A percentile compares a stretch with the other conserved stretches of the same genome.
Evolutionary conservation across 2,797 vertebrate genomes (phyloP).

Genomic region (Chanos chanos): DNA sequence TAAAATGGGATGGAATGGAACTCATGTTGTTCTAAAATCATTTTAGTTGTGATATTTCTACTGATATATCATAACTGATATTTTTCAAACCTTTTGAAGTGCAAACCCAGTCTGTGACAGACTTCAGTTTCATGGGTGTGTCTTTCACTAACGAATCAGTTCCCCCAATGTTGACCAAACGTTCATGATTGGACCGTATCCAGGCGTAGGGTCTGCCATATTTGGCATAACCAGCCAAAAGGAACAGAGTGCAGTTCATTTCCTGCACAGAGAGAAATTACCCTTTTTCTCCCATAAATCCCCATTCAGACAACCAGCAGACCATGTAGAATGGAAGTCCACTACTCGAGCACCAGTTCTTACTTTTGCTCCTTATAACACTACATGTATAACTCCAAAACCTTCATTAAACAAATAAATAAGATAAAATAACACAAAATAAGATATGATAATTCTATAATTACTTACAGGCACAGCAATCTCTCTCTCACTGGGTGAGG

Average conservation of each 20-base stretch:
- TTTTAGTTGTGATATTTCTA: too few species aligned
- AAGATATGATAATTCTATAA: too few species aligned
- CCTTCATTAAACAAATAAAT: background rate
- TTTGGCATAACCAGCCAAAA: constrained; percentile 75
- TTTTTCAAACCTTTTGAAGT: constrained; percentile 68
- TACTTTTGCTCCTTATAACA: too few species aligned
- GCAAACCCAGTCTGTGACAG: constrained; percentile 68
- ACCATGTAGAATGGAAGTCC: too few species aligned
- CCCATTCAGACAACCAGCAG: background rate
- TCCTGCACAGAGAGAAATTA: constrained; percentile 57
- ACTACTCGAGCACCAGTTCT: background rate
- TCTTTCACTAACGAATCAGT: constrained; percentile 71
- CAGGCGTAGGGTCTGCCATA: constrained; percentile 76
- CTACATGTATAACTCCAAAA: too few species aligned
- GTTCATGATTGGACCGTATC: constrained; percentile 80
- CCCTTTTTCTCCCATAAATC: background rate
- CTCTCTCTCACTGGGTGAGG: constrained; percentile 74
- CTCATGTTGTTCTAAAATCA: too few species aligned
- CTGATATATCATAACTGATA: constrained; percentile 33
- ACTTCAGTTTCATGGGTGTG: constrained; percentile 77
- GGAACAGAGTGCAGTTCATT: constrained; percentile 77
- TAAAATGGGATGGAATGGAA: too few species aligned
- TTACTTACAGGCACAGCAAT: constrained; percentile 73
- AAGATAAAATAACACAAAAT: background rate
- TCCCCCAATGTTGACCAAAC: constrained; percentile 72